These are phyloP conservation scores for Marisa cornuarietis DNA, from an alignment of 1,140 invertebrate genomes.

Conservation along the genomic window DNA sequence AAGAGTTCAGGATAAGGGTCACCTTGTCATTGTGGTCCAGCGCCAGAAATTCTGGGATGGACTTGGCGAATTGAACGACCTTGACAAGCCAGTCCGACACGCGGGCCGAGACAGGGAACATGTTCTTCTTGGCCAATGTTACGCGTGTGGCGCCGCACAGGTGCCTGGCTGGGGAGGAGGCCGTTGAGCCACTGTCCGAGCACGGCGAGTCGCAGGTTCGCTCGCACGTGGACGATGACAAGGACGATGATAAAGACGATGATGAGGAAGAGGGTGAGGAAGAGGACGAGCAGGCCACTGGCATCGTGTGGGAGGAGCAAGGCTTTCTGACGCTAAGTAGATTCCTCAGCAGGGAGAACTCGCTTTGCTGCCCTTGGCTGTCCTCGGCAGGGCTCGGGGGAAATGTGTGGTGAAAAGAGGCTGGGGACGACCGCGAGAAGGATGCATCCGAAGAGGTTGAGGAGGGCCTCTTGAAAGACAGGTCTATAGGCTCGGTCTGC, in stretches of 20 bases:
- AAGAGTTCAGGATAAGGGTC: conserved; percentile 58
- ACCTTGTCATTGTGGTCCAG: conserved; percentile 60
- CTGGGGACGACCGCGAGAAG: conserved; percentile 26
- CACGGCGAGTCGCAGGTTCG: conserved; percentile 27
- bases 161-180: conserved; percentile 18
- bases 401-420: conserved; percentile 33
- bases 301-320: neutral
- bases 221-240: conserved; percentile 15
- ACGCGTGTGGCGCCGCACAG: conserved; percentile 49
- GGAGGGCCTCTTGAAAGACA: conserved; percentile 26
- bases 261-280: conserved; percentile 10
- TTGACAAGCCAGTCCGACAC: conserved; percentile 65
- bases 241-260: conserved; percentile 12
- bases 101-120: conserved; percentile 60
- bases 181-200: conserved; percentile 19
- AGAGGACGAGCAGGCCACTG: neutral
- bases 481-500: conserved; percentile 48
- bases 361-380: conserved; percentile 24
- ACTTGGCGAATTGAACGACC: conserved; percentile 60
- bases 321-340: conserved; percentile 39
- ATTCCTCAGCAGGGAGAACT: conserved; percentile 42
- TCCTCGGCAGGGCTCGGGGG: conserved; percentile 32
- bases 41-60: conserved; percentile 57
- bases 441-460: conserved; percentile 18
- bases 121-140: conserved; percentile 63